These are phyloP conservation scores for Tachina fera DNA, from an alignment of 2,888 invertebrate genomes.

Conservation along the genomic window DNA sequence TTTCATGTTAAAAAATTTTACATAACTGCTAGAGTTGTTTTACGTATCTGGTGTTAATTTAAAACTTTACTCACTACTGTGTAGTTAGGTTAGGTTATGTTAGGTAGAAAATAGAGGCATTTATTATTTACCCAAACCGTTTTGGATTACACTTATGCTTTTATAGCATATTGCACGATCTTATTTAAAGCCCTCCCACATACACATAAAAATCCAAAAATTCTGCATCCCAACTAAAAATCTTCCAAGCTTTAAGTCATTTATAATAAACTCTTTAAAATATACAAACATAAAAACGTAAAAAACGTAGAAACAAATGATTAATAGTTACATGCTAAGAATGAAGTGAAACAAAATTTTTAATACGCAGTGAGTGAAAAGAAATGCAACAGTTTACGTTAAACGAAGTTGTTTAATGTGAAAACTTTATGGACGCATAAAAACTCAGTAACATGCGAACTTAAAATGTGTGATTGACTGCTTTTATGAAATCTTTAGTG, in stretches of 20 bases:
- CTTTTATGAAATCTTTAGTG: constrained; percentile 42
- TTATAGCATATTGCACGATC: too few relatives aligned
- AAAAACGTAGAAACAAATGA: constrained; percentile 4
- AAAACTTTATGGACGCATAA: constrained; percentile 49
- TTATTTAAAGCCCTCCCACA: neutral
- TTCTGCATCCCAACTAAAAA: too few relatives aligned
- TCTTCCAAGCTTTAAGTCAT: constrained; percentile 11
- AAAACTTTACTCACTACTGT: too few relatives aligned
- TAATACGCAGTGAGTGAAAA: constrained; percentile 2
- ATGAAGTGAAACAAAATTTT: neutral
- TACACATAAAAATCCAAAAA: neutral
- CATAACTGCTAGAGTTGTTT: too few relatives aligned
- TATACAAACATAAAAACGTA: neutral
- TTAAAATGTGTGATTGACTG: constrained; percentile 44
- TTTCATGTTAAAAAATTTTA: too few relatives aligned
- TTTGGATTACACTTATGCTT: too few relatives aligned
- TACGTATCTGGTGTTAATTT: too few relatives aligned
- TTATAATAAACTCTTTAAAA: constrained; percentile 25
- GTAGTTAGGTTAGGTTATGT: too few relatives aligned
- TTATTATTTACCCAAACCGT: too few relatives aligned
- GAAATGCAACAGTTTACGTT: constrained; percentile 47
- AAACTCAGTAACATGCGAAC: constrained; percentile 14
- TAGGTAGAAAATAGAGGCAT: too few relatives aligned
- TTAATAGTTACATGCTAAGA: constrained; percentile 35
- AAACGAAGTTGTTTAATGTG: constrained; percentile 46